These are phyloP conservation scores for Zaprionus inermis DNA, from an alignment of 1,140 invertebrate species.

Conservation along the genomic window DNA sequence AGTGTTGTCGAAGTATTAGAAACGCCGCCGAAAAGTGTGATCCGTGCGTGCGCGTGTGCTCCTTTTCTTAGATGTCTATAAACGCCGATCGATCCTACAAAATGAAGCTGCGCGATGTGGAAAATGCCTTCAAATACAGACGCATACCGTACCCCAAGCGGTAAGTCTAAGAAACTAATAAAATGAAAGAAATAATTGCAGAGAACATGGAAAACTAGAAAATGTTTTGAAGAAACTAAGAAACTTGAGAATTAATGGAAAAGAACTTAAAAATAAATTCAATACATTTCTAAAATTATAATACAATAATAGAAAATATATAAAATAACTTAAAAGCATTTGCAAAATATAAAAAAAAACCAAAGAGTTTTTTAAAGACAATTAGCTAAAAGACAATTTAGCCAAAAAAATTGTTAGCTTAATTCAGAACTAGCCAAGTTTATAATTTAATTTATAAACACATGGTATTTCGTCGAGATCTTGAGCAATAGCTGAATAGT, in stretches of 20 bases:
- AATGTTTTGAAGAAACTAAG: too few relatives aligned
- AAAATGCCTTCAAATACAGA: constrained; percentile 81
- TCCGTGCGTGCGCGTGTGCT: constrained; percentile 31
- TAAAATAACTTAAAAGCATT: neutral
- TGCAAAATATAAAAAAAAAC: neutral
- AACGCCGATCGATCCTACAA: constrained; percentile 74
- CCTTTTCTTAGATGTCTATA: constrained; percentile 41
- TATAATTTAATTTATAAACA: neutral
- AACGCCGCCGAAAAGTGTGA: constrained; percentile 26
- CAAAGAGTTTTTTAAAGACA: neutral
- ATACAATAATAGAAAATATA: neutral
- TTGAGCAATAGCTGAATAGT: constrained; percentile 1
- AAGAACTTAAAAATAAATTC: neutral
- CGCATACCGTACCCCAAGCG: constrained; percentile 83
- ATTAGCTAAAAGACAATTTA: constrained; percentile 2
- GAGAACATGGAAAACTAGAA: neutral
- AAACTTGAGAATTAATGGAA: too few relatives aligned
- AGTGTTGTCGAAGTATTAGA: constrained; percentile 21
- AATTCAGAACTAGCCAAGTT: neutral
- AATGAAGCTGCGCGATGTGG: constrained; percentile 82
- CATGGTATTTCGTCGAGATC: neutral
- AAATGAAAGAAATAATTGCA: neutral
- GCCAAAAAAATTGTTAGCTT: neutral
- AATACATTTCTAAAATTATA: too few relatives aligned
- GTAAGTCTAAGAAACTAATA: constrained; percentile 58